A percentile compares a stretch with the other conserved stretches of the same genome.
These are phyloP conservation scores for Caenorhabditis plicata DNA, from an alignment of 2,888 invertebrate species.

Conservation along the genomic window DNA sequence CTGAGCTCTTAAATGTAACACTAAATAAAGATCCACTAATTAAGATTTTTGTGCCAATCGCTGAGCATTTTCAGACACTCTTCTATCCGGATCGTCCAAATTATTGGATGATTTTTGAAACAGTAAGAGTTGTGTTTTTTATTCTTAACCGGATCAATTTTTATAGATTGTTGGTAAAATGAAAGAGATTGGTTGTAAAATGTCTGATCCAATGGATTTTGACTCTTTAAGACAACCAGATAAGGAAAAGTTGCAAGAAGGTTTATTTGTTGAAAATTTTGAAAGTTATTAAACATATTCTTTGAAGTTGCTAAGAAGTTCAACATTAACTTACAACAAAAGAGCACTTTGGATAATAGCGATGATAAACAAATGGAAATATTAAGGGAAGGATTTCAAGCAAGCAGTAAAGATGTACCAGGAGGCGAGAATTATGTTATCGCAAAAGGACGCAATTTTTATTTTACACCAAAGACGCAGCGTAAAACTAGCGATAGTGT, in stretches of 20 bases:
- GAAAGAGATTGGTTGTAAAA: conserved; percentile 9
- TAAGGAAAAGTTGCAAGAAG: background rate
- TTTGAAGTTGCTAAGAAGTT: conserved; percentile 14
- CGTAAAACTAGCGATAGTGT: too few species aligned
- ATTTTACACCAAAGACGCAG: too few species aligned
- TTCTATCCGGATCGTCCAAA: conserved; percentile 24
- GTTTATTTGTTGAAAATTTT: background rate
- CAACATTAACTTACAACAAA: background rate
- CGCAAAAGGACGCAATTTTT: background rate
- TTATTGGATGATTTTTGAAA: conserved; percentile 16
- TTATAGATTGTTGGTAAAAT: background rate
- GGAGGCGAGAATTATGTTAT: conserved; percentile 11
- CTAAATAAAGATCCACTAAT: conserved; percentile 6
- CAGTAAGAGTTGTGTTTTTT: background rate
- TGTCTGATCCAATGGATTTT: conserved; percentile 31
- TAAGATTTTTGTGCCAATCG: conserved; percentile 8
- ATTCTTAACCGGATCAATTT: background rate
- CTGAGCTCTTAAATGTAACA: background rate
- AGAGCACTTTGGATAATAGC: conserved; percentile 10
- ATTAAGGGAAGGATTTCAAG: conserved; percentile 6
- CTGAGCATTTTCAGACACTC: conserved; percentile 9
- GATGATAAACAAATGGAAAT: background rate
- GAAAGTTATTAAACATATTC: background rate
- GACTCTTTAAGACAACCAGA: conserved; percentile 3
- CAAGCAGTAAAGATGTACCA: conserved; percentile 12